Percentiles rank a stretch among this genome's conserved stretches.
These are phyloP conservation scores for Ectobius pallidus DNA, from an alignment of 2,888 invertebrate genomes.

Conservation along the genomic window DNA sequence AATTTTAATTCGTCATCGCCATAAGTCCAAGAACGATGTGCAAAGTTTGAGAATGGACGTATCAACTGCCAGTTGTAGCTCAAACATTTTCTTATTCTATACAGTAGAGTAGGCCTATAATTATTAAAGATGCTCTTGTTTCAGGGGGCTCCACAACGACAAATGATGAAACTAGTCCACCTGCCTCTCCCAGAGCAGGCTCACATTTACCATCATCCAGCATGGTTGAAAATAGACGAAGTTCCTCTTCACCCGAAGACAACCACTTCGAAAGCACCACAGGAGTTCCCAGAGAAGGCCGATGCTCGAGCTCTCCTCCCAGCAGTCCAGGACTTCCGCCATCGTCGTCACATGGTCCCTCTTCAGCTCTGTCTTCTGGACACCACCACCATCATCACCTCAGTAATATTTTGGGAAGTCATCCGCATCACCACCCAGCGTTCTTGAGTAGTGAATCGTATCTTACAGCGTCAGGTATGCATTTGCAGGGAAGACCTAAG, in stretches of 20 bases:
- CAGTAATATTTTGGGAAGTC: slow-evolving; percentile 48
- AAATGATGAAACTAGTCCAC: slow-evolving; percentile 64
- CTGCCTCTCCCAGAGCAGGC: slow-evolving; percentile 63
- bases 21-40: too few relatives aligned
- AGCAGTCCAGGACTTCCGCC: slow-evolving; percentile 55
- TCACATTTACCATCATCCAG: slow-evolving; percentile 41
- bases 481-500: slow-evolving; percentile 24
- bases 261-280: slow-evolving; percentile 47
- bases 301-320: slow-evolving; percentile 55
- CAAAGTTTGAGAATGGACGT: too few relatives aligned
- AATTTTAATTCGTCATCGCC: too few relatives aligned
- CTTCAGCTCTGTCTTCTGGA: background rate
- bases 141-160: slow-evolving; percentile 72
- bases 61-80: too few relatives aligned
- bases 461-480: slow-evolving; percentile 47
- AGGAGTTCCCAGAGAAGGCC: background rate
- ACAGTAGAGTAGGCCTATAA: too few relatives aligned
- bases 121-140: too few relatives aligned
- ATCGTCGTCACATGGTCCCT: slow-evolving; percentile 49
- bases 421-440: slow-evolving; percentile 51
- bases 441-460: slow-evolving; percentile 53
- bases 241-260: slow-evolving; percentile 38
- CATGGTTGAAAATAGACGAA: slow-evolving; percentile 36
- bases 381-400: slow-evolving; percentile 48
- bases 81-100: too few relatives aligned